Evolutionary conservation across 2,888 invertebrate genomes (phyloP), one percentile per base, ranked within the genome.

Genomic region (Margaritifera margaritifera): DNA sequence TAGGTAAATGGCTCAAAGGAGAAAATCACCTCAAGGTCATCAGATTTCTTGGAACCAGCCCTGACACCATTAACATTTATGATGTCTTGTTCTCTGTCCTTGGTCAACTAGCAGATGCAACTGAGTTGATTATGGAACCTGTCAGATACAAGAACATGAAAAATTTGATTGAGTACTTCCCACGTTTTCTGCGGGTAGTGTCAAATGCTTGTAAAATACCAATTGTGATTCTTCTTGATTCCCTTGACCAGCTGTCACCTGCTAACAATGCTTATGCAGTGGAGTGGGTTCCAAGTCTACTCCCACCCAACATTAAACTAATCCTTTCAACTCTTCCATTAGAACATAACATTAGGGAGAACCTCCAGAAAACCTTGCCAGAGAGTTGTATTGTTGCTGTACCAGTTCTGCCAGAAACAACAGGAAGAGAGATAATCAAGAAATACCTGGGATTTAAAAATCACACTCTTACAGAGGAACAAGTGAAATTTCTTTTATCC

Each of bases 181-280:
- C 86, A 19, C 70, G 84, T 11, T 83, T 84, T 73, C 59, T 87
- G 27, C 68, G 86, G 61, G 75, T 80, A 31, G 72, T 85, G 6
- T 74, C 83, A 6, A 74, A 60, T 31, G 71, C 72, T 11, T 60
- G 79, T 2, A 85, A 85, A 62, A 68, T 72, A 42, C 86, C 84
- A 4, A 66, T 87, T 11, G 72, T 87, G 19, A 84, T 88, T 61
- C 68, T 88, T 42, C 74, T 88, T 22, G 88, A 88, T 66, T 87
- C 88, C 2, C 64, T 88, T 18, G 87, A 88, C 67, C 88, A 88
- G 77, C 71, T 88, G 42, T 71, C 67, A 1, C 65, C 82, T 4
- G 53, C 58, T 24, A 69, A 84, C 65, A 76, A 81, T 71, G 84
- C 86, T 19, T 82, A 85, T 69, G 67, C 58, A 5, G 79, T 86